Evolutionary conservation across 1,140 invertebrate species (phyloP).

Genomic region (Macrobrachium nipponense): DNA sequence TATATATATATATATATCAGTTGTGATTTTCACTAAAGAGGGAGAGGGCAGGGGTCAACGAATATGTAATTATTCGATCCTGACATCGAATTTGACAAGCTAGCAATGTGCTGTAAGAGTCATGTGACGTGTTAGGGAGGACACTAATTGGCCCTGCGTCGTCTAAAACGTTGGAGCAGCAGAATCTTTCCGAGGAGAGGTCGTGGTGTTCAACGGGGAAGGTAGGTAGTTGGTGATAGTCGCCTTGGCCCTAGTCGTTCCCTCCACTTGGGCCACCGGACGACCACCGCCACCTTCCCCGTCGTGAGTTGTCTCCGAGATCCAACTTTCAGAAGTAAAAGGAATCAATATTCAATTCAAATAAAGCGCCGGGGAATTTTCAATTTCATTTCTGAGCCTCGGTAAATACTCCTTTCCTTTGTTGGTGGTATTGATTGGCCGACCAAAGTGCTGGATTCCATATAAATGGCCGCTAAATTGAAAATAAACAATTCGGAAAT

Average conservation of each 20-base stretch:
- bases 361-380: constrained; percentile 61
- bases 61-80: neutral
- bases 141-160: no score
- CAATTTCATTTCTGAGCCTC: constrained; percentile 64
- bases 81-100: neutral
- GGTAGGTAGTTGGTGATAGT: no score
- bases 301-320: constrained; percentile 49
- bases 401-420: constrained; percentile 60
- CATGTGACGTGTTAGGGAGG: no score
- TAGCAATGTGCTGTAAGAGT: no score
- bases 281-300: neutral
- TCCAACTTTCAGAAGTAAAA: constrained; percentile 57
- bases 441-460: constrained; percentile 57
- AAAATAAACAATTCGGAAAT: constrained; percentile 63
- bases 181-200: no score
- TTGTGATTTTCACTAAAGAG: no score
- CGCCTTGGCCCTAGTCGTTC: no score
- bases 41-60: neutral
- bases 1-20: no score
- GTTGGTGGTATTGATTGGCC: constrained; percentile 59
- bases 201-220: no score
- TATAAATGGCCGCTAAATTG: constrained; percentile 63
- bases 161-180: no score
- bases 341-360: constrained; percentile 64
- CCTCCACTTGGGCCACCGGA: no score